Evolutionary conservation across 37 sponge, comb jelly and placozoan genomes (phyloP).

Genomic region (Theonella swinhoei): DNA sequence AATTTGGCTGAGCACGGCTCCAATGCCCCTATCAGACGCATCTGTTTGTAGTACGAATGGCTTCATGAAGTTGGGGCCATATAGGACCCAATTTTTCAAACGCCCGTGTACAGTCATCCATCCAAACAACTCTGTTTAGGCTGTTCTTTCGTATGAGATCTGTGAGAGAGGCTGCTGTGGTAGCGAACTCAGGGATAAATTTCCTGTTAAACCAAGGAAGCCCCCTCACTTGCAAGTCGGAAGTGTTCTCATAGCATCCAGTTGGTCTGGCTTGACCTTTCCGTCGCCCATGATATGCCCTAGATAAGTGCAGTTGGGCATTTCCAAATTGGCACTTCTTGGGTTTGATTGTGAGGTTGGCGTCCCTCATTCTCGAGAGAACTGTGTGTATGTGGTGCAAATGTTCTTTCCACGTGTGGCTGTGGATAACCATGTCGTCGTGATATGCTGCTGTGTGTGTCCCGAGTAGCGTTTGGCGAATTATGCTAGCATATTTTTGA

Average conservation of each 20-base stretch:
- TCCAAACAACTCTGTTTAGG: conserved; percentile 42
- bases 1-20: no score
- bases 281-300: no score
- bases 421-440: no score
- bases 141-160: conserved; percentile 45
- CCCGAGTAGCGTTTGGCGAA: not conserved
- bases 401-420: no score
- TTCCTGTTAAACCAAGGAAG: conserved; percentile 67
- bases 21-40: no score
- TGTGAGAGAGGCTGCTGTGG: conserved; percentile 32
- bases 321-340: conserved; percentile 73
- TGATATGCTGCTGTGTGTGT: conserved; percentile 56
- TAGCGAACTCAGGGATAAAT: conserved; percentile 59
- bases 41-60: no score
- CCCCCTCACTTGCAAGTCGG: conserved; percentile 51
- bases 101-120: no score
- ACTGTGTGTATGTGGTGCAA: no score
- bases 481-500: no score
- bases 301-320: conserved; percentile 27
- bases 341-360: no score
- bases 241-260: conserved; percentile 34
- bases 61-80: conserved; percentile 28
- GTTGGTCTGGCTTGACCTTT: conserved; percentile 40
- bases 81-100: conserved; percentile 24
- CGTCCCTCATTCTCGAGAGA: no score